Conservation (phyloP, 2,888 invertebrate species). For the Chaitophorus viminalis region DNA sequence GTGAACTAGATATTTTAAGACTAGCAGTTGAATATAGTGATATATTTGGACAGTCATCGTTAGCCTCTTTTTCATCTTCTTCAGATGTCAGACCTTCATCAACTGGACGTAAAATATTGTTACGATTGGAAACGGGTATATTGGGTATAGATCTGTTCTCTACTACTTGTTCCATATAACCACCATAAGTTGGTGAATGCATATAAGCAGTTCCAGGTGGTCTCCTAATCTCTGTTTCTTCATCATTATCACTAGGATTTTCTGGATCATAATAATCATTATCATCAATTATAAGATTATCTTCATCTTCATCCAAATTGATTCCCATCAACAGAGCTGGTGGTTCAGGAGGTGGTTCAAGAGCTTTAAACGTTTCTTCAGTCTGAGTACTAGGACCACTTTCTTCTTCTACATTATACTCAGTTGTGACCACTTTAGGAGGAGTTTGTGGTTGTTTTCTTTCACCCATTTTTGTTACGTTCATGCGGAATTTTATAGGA, state of each 20-base stretch:
- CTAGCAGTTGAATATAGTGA: slow-evolving; percentile 86
- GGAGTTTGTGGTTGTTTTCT: slow-evolving; percentile 51
- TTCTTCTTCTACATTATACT: slow-evolving; percentile 56
- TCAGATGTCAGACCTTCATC: slow-evolving; percentile 60
- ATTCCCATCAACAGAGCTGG: slow-evolving; percentile 65
- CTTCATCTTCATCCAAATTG: slow-evolving; percentile 53
- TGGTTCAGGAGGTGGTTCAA: slow-evolving; percentile 69
- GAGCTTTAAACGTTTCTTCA: slow-evolving; percentile 65
- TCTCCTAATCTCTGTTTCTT: neutral
- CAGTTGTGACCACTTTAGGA: slow-evolving; percentile 49
- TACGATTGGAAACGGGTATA: slow-evolving; percentile 39
- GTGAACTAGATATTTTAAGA: slow-evolving; percentile 74
- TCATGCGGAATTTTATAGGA: slow-evolving; percentile 64
- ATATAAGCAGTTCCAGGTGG: slow-evolving; percentile 43
- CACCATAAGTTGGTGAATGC: slow-evolving; percentile 56
- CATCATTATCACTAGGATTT: slow-evolving; percentile 47
- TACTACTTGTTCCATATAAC: slow-evolving; percentile 52
- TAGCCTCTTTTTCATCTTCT: slow-evolving; percentile 70
- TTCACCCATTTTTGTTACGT: slow-evolving; percentile 54
- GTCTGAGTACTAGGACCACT: slow-evolving; percentile 42
- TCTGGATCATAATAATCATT: slow-evolving; percentile 61
- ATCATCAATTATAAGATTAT: slow-evolving; percentile 59
- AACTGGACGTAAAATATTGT: slow-evolving; percentile 22
- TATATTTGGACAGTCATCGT: slow-evolving; percentile 80
- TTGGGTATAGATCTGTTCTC: slow-evolving; percentile 35